Percentiles rank a stretch among this genome's conserved stretches.
phyloP scores from a whole-genome alignment of 2,113 vertebrate species.

The Pandion haliaetus region DNA sequence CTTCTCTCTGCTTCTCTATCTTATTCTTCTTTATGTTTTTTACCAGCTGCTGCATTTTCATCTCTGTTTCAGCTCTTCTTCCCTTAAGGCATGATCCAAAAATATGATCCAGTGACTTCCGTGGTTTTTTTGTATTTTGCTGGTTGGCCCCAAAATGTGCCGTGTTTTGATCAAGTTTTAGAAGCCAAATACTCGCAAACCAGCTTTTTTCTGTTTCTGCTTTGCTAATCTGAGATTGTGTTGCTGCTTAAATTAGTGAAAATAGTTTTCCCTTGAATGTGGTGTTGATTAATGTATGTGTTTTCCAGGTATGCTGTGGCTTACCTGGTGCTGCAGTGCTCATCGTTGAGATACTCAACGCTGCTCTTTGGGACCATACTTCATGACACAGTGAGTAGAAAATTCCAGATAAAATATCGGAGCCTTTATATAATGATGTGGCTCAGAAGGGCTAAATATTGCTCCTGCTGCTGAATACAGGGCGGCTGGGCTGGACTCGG shows the following conservation, averaged over 20 bases:
- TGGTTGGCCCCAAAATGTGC: background rate
- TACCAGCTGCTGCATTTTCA: background rate
- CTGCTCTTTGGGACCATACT: background rate
- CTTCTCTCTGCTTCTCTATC: background rate
- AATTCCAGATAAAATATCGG: background rate
- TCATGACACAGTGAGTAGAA: background rate
- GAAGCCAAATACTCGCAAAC: background rate
- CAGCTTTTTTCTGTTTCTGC: background rate
- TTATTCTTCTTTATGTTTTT: background rate
- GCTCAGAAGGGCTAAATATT: background rate
- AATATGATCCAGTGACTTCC: background rate
- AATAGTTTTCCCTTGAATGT: background rate
- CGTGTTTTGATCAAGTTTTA: background rate
- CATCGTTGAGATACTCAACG: rapidly evolving
- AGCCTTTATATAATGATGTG: background rate
- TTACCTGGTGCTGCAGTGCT: background rate
- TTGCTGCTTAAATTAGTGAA: background rate
- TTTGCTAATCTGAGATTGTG: background rate
- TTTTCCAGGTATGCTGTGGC: background rate
- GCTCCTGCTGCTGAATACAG: background rate
- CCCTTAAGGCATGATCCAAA: conserved; percentile 23
- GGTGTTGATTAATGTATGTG: background rate
- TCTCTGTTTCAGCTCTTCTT: background rate
- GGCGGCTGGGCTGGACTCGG: background rate
- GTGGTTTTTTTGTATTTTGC: background rate